phyloP scores from a whole-genome alignment of 2,113 vertebrate species.

The Anseranas semipalmata region DNA sequence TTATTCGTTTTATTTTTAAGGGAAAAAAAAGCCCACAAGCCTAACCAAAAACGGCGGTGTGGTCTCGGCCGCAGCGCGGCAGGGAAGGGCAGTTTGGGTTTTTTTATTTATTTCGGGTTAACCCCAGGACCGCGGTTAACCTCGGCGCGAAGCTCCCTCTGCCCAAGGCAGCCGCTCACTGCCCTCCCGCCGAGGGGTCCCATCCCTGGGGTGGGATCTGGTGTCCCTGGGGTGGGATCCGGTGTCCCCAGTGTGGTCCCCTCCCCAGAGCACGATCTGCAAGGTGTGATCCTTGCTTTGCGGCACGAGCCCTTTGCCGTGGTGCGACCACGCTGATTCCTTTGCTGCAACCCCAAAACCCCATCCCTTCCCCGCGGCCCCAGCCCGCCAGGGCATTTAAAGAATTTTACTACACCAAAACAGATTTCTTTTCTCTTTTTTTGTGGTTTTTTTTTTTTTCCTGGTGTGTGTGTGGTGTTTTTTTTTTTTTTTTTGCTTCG shows the following conservation, averaged over 20 bases:
- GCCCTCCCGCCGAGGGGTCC: too few relatives aligned
- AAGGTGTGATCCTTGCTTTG: rapidly evolving
- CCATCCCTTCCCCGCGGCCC: not conserved
- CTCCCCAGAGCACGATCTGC: not conserved
- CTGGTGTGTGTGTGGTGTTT: not conserved
- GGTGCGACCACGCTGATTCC: too few relatives aligned
- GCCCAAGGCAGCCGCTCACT: too few relatives aligned
- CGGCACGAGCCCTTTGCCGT: rapidly evolving
- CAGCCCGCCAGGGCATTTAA: not conserved
- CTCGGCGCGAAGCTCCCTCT: not conserved
- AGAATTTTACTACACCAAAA: not conserved
- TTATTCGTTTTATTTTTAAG: not conserved
- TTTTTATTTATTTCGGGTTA: not conserved
- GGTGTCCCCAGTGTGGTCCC: rapidly evolving
- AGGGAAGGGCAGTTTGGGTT: too few relatives aligned
- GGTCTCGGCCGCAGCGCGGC: too few relatives aligned
- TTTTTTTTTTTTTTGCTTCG: not conserved
- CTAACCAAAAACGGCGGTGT: not conserved
- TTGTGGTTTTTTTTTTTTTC: not conserved
- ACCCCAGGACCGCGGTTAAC: not conserved
- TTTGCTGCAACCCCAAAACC: not conserved
- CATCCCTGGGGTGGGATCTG: too few relatives aligned
- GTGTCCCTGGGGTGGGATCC: rapidly evolving
- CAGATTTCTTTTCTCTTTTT: not conserved
- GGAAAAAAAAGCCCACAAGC: not conserved